A percentile compares a stretch with the other conserved stretches of the same genome.
These are phyloP conservation scores for Scaptomyza caliginosa DNA, from an alignment of 2,888 invertebrate species.

Conservation along the genomic window DNA sequence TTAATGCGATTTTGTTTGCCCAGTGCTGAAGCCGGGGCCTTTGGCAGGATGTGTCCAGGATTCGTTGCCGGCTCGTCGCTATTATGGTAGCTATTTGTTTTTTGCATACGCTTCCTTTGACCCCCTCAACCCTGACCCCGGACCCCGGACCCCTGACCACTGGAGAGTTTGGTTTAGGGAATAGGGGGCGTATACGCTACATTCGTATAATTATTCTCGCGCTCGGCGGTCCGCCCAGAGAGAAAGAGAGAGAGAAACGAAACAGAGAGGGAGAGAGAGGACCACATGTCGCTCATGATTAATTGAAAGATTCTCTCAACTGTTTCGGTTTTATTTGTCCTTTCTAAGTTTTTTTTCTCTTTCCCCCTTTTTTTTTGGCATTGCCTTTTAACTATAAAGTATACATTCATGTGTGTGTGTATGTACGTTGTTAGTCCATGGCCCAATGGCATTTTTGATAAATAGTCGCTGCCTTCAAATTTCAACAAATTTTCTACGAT, in stretches of 20 bases:
- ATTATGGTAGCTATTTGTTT: constrained; percentile 76
- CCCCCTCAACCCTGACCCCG: too few species aligned
- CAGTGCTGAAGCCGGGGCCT: constrained; percentile 1
- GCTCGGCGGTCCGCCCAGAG: constrained; percentile 62
- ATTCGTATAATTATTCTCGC: constrained; percentile 71
- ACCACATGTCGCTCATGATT: constrained; percentile 77
- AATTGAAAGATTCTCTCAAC: constrained; percentile 74
- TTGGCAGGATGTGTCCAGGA: constrained; percentile 44
- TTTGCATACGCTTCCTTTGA: constrained; percentile 30
- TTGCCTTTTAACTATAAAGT: constrained; percentile 16
- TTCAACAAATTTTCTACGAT: constrained; percentile 54
- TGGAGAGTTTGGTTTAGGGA: constrained; percentile 7
- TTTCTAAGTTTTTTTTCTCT: too few species aligned
- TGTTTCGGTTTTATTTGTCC: constrained; percentile 45
- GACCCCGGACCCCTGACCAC: too few species aligned
- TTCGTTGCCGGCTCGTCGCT: constrained; percentile 42
- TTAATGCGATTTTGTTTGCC: constrained; percentile 65
- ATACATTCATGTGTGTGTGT: background rate
- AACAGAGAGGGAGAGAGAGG: constrained; percentile 21
- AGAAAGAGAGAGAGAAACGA: too few species aligned
- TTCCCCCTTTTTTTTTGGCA: constrained; percentile 22
- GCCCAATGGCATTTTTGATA: constrained; percentile 58
- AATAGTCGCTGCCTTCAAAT: constrained; percentile 59
- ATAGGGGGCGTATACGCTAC: constrained; percentile 66
- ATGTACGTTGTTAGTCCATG: background rate